Conservation (phyloP, 2,113 vertebrate species). For the Xiphorhynchus elegans region DNA sequence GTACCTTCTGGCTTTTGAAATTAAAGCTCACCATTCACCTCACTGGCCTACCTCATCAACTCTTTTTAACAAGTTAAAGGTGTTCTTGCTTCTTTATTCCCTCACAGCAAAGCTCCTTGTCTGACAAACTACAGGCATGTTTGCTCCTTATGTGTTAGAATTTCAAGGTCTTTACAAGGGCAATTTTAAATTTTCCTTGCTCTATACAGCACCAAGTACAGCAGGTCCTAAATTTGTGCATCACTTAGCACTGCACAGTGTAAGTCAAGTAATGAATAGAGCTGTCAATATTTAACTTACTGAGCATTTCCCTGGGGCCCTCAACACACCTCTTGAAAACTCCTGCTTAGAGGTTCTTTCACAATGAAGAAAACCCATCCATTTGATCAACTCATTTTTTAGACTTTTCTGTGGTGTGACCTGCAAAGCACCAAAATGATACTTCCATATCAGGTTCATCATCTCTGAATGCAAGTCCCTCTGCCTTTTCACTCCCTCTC, state of each 20-base stretch:
- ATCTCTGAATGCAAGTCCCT: not conserved
- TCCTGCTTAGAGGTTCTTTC: not conserved
- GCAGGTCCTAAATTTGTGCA: not conserved
- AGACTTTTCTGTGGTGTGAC: not conserved
- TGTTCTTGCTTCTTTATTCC: not conserved
- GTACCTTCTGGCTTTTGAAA: not conserved
- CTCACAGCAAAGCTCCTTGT: not conserved
- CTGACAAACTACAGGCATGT: not conserved
- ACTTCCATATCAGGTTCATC: not conserved
- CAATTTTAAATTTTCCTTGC: not conserved
- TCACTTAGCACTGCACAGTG: not conserved
- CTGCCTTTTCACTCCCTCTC: not conserved
- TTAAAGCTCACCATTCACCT: not conserved
- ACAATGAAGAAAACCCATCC: not conserved
- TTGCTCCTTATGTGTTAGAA: not conserved
- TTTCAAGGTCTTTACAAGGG: not conserved
- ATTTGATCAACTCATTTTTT: constrained; percentile 15
- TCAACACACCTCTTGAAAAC: not conserved
- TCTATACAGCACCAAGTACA: not conserved
- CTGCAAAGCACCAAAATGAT: not conserved
- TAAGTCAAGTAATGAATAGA: constrained; percentile 5
- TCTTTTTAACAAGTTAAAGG: not conserved
- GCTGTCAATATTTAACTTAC: constrained; percentile 22
- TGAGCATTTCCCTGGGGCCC: not conserved
- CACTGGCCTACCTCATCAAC: not conserved